Base-by-base conservation (phyloP, 2,888 invertebrate species). In the Parascotia fuliginaria region DNA sequence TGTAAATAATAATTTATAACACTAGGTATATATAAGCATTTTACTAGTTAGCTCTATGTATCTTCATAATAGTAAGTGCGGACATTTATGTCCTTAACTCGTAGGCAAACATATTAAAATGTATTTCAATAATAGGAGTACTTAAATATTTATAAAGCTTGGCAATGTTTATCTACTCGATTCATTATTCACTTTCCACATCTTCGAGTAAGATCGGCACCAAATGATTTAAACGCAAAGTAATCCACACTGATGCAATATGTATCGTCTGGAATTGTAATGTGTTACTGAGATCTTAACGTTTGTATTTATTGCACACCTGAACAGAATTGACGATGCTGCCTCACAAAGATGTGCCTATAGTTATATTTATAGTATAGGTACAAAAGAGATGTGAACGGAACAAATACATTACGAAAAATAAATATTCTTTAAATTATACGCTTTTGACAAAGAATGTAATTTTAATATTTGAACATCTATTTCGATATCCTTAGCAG, bases 271-370 rank as follows among this genome's bases (percentile, higher is more conserved):
- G 51, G 66, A 65, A 77, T 77, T 73, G 76, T 68, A 74, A 73
- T 80, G 75, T 73, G 62, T 72, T 71, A 74, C 73, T 73, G 70
- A 74, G 73, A 73, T 79, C 81, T 78, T 70, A 77, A 75, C 62
- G 61, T 68, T 68, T 65, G 65, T 68, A 79, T 72, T 63, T 60
- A 57, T 66, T 65, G 47, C 68, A 19, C 48, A 49, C 55, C 48
- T 52, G 60, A 41, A 46, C 57, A 43, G 55, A 64, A 67, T 65
- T 58, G 67, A 67, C 65, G 58, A 65, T 53, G 49, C 33, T 19
- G 29, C 40, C 31, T 28, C 12, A 14, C 13, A 14, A 42, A 48
- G 27, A 42, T 42, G 19, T 19, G 5, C n/a, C n/a, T n/a, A n/a
- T n/a, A n/a, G n/a, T n/a, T n/a, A n/a, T n/a, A 19, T 2, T 2